Evolutionary conservation across 2,113 vertebrate species (phyloP), one percentile per base, ranked within the genome.

Genomic region (Oreochromis tanganicae): DNA sequence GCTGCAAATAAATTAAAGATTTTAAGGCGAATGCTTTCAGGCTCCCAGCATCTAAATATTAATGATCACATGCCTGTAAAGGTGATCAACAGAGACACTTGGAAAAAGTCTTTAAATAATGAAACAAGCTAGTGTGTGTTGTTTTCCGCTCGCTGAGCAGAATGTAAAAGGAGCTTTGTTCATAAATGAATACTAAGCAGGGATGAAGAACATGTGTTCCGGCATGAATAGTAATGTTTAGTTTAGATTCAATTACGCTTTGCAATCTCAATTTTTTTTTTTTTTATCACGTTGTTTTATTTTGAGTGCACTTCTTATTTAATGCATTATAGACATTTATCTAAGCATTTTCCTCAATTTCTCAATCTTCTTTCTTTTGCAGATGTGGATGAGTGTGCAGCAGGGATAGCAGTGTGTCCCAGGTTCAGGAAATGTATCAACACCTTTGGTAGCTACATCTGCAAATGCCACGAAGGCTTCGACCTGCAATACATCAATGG

Each of bases 361-460:
- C 8, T 29, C 21, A 27, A 29, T 75, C 21, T 32, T 75, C 14
- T 38, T 14, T n/a, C 36, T 85, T 56, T 87, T 89, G 86, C 92
- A 99, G 99, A 99, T 87, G 96, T 99, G 55, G 98, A 99, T 85
- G 99, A 99, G 89, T 99, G 99, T 87, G 96, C 97, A 8, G 92
- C 96, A 5, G 97, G 98, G 27, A 97, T 96, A 56, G 97, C 96
- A 2, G 94, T 97, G 87, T 99, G 99, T 82, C 98, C 99, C 3
- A 93, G 97, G 16, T 98, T 98, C 91, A 96, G 98, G 87, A 98
- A 99, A 90, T 99, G 99, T 2, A 94, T 98, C 94, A 99, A 99
- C 95, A 99, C 98, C 4, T 99, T 99, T 3, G 98, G 99, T 52
- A 99, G 98, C 93, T 99, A 99, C 95, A 96, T 99, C 94, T 99